Conservation (phyloP, 1,140 invertebrate species). For the Sarcophaga bullata region DNA sequence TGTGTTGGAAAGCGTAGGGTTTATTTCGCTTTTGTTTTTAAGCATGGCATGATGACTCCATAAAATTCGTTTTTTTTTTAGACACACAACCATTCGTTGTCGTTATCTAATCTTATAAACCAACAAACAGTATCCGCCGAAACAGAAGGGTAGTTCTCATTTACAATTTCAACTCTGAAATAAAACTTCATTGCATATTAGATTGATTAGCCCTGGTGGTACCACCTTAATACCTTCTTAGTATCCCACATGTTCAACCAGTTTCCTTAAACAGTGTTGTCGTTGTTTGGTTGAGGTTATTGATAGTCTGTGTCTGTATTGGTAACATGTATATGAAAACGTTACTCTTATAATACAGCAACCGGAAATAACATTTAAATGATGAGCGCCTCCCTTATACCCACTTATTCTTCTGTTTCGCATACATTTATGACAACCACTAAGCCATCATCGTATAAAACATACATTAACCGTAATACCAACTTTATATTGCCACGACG, state of each 20-base stretch:
- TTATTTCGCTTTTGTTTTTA: conserved; percentile 3
- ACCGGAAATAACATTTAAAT: not conserved
- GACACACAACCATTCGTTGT: conserved; percentile 41
- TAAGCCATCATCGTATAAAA: conserved; percentile 32
- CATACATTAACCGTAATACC: conserved; percentile 21
- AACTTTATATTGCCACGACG: not conserved
- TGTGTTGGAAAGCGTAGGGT: not conserved
- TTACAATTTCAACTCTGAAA: too few relatives aligned
- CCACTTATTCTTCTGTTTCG: not conserved
- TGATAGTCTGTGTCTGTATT: not conserved
- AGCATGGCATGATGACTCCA: conserved; percentile 35
- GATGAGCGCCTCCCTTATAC: not conserved
- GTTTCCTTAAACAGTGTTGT: too few relatives aligned
- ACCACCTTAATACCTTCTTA: not conserved
- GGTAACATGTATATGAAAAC: not conserved
- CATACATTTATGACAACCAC: conserved; percentile 32
- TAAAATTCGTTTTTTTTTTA: not conserved
- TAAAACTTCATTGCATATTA: too few relatives aligned
- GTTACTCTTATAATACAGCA: not conserved
- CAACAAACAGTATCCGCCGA: not conserved
- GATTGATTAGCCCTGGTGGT: too few relatives aligned
- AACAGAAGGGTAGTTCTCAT: too few relatives aligned
- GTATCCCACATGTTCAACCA: not conserved
- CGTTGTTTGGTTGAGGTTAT: not conserved
- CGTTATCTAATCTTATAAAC: conserved; percentile 44